Evolutionary conservation across 2,113 vertebrate genomes (phyloP).

Genomic region (Gorsachius goisagi): DNA sequence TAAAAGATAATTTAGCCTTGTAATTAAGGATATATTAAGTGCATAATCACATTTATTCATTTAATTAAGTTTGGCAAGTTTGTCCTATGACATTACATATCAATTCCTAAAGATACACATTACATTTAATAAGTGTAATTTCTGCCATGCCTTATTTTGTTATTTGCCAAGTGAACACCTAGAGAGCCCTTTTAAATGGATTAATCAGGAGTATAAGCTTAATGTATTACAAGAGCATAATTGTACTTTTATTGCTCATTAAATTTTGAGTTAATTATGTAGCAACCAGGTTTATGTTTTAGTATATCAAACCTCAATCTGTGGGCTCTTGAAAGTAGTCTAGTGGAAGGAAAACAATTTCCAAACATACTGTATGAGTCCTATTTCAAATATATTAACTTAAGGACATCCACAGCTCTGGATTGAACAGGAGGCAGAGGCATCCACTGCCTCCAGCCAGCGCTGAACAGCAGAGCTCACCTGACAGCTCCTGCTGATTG

Average conservation of each 20-base stretch:
- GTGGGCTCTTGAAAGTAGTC: not conserved
- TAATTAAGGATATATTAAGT: slow-evolving; percentile 55
- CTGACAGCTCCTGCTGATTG: not conserved
- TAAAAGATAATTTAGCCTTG: slow-evolving; percentile 30
- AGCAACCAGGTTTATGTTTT: slow-evolving; percentile 56
- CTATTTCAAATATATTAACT: not conserved
- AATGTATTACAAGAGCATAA: slow-evolving; percentile 61
- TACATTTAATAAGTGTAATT: slow-evolving; percentile 60
- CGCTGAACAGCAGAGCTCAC: not conserved
- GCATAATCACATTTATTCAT: slow-evolving; percentile 34
- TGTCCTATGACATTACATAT: slow-evolving; percentile 25
- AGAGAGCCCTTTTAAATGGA: slow-evolving; percentile 48
- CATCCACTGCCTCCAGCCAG: not conserved
- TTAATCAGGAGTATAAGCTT: slow-evolving; percentile 36
- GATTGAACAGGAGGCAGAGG: not conserved
- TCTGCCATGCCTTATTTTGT: not conserved
- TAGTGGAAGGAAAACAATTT: not conserved
- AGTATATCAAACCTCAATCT: not conserved
- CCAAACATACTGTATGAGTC: not conserved
- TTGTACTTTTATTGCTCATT: slow-evolving; percentile 74
- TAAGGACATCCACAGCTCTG: not conserved
- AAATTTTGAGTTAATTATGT: slow-evolving; percentile 71
- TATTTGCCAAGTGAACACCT: slow-evolving; percentile 8
- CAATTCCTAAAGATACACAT: slow-evolving; percentile 41
- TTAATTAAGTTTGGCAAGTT: slow-evolving; percentile 61